Base-by-base conservation (phyloP, 2,888 invertebrate species). In the Oligia strigilis region DNA sequence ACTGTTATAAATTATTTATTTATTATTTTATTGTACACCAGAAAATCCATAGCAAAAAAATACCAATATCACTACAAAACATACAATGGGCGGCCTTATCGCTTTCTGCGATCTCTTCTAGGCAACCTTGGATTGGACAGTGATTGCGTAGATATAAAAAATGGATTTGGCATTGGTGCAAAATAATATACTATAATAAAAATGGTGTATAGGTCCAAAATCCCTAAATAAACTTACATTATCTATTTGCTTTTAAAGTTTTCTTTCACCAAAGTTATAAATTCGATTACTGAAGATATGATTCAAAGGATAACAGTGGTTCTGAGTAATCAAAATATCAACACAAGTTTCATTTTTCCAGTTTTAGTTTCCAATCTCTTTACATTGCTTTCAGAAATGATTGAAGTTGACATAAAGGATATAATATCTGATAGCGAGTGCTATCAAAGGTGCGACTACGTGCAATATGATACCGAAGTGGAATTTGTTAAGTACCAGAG, bases 361-460 rank as follows among this genome's bases (percentile, higher is more conserved):
- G 49, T 69, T 69, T n/a, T 1, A 72, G 17, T 49, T 71, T 67
- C 2, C 43, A 52, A 72, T 77, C 49, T 14, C 40, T 36, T 83
- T 72, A 71, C 52, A 62, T 76, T 66, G 23, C 66, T 93, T 93
- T 19, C 92, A 96, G 96, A 92, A 36, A 90, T 87, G 67, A 89
- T 93, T 0, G 90, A 93, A 82, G 90, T 90, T 5, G 92, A 93
- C 5, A 91, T 94, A 11, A 92, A 93, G 8, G 87, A 91, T 4
- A 88, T 95, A 6, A 89, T 93, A 67, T 83, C 92, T 0, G 86
- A 90, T 9, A 92, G 92, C 36, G 90, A 92, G 19, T 97, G 96
- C 74, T 95, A 93, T 77, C 95, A 96, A 81, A 91, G 93, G 62
- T 97, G 96, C 40, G 95, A 96, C 85, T 95, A 94, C 82, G 93